A percentile compares a stretch with the other conserved stretches of the same genome.
These are phyloP conservation scores for Pyxicephalus adspersus DNA, from an alignment of 2,113 vertebrate species.

Conservation along the genomic window DNA sequence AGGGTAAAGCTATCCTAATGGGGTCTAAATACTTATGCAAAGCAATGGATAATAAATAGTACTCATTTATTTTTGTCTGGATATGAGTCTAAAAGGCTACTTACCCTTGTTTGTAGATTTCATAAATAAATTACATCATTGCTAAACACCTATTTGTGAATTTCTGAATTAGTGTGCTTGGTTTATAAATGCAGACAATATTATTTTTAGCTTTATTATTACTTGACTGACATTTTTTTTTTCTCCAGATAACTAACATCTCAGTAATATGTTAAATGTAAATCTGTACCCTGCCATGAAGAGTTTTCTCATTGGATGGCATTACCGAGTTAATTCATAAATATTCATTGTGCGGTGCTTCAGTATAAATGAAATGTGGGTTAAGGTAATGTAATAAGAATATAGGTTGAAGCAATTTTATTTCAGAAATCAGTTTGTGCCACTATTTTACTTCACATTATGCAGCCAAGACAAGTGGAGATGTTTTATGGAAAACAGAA, in stretches of 20 bases:
- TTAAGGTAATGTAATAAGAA: constrained; percentile 72
- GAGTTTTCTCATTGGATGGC: constrained; percentile 69
- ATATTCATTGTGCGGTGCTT: constrained; percentile 77
- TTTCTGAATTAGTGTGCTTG: neutral
- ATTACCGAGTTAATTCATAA: constrained; percentile 73
- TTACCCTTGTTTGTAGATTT: neutral
- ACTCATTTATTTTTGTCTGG: too few species aligned
- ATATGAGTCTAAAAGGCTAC: neutral
- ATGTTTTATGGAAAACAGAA: constrained; percentile 46
- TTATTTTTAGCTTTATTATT: constrained; percentile 61
- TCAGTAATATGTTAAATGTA: constrained; percentile 74
- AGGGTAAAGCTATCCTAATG: too few species aligned
- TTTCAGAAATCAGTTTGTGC: constrained; percentile 46
- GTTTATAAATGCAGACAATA: neutral
- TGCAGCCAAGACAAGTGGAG: constrained; percentile 27
- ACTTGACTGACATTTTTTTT: constrained; percentile 61
- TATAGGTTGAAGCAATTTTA: constrained; percentile 66
- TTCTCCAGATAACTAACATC: constrained; percentile 72
- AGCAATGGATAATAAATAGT: too few species aligned
- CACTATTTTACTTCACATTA: constrained; percentile 46
- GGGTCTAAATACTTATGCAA: too few species aligned
- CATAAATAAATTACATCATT: neutral
- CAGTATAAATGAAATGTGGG: constrained; percentile 77
- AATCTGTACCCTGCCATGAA: constrained; percentile 71
- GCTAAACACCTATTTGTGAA: neutral